Percentiles rank a stretch among this genome's conserved stretches.
phyloP scores from a whole-genome alignment of 2,797 vertebrate species.

The Cetoscarus ocellatus region DNA sequence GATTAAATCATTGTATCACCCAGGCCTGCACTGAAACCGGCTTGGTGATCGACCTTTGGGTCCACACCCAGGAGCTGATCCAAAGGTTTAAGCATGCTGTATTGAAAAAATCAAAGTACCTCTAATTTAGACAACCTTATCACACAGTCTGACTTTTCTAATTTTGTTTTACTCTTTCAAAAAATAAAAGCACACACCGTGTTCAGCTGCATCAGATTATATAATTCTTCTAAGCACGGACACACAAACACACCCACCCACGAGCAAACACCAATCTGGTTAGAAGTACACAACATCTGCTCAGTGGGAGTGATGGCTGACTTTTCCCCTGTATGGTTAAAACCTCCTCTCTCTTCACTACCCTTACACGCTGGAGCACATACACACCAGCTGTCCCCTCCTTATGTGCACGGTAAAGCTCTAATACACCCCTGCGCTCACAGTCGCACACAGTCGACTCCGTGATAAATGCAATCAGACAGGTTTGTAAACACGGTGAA shows the following conservation, averaged over 20 bases:
- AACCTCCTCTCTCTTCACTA: conserved; percentile 14
- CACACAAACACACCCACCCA: conserved; percentile 13
- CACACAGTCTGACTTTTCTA: too few species aligned
- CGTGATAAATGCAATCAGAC: conserved; percentile 29
- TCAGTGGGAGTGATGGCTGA: conserved; percentile 54
- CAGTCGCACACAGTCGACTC: conserved; percentile 6
- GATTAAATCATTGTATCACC: too few species aligned
- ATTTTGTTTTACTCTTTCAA: too few species aligned
- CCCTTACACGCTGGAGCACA: conserved; percentile 22
- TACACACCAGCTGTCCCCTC: conserved; percentile 57
- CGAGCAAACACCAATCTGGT: conserved; percentile 28
- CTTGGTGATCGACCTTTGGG: too few species aligned
- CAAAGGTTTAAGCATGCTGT: too few species aligned
- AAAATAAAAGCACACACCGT: background rate
- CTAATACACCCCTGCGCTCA: background rate
- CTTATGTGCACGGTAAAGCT: conserved; percentile 11
- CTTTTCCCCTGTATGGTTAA: conserved; percentile 38
- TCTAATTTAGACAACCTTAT: too few species aligned
- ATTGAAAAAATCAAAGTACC: too few species aligned
- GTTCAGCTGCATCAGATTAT: background rate
- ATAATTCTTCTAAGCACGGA: conserved; percentile 15
- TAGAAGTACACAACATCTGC: conserved; percentile 62
- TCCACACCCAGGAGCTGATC: too few species aligned
- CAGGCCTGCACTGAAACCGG: too few species aligned
- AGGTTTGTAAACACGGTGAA: conserved; percentile 37